Conservation (phyloP, 2,797 vertebrate genomes). For the Pangasius larnaudii region DNA sequence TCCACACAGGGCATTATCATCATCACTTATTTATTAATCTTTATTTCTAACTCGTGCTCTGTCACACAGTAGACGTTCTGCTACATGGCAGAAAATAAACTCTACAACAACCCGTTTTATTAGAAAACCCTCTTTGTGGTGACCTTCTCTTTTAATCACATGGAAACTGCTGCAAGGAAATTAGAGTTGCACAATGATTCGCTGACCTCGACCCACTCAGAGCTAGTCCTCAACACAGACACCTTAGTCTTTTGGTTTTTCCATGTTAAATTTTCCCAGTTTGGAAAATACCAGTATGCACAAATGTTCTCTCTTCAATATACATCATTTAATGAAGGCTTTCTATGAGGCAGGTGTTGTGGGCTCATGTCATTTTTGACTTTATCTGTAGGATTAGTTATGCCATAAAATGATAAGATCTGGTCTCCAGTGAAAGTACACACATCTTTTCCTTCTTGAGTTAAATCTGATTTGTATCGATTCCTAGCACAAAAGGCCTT, state of each 20-base stretch:
- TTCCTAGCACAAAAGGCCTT: slow-evolving; percentile 42
- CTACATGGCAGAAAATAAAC: slow-evolving; percentile 21
- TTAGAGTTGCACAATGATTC: slow-evolving; percentile 23
- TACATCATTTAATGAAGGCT: background rate
- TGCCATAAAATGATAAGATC: background rate
- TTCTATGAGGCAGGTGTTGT: background rate
- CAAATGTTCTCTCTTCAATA: background rate
- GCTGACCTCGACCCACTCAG: slow-evolving; percentile 15
- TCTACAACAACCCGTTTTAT: background rate
- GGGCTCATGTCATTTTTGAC: background rate
- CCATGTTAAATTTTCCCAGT: slow-evolving; percentile 1
- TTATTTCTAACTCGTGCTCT: background rate
- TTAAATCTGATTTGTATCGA: slow-evolving; percentile 23
- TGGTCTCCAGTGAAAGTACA: background rate
- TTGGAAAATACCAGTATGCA: slow-evolving; percentile 3
- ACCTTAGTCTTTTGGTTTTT: slow-evolving; percentile 19
- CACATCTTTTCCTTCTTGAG: slow-evolving; percentile 5
- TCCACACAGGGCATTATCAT: background rate
- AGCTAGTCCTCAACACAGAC: background rate
- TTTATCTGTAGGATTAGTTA: background rate
- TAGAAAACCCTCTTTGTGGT: slow-evolving; percentile 24
- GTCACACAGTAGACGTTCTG: background rate
- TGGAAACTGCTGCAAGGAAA: slow-evolving; percentile 40
- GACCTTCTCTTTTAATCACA: slow-evolving; percentile 34
- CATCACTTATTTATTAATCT: background rate